Conservation (phyloP, 2,113 vertebrate species). For the Spea multiplicata region DNA sequence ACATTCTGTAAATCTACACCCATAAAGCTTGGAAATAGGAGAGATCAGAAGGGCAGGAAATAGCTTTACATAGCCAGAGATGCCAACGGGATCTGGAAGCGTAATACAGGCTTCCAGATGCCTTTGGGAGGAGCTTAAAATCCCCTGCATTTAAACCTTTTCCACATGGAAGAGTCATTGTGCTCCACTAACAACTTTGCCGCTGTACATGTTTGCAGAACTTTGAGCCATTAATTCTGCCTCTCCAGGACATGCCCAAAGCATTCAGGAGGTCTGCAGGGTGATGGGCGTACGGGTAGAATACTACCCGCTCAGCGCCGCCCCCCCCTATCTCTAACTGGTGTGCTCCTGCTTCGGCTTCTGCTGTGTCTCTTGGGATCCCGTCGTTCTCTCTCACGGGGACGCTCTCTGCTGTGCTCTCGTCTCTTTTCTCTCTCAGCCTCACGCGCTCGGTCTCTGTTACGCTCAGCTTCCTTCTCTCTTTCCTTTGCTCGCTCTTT, state of each 20-base stretch:
- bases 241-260: conserved; percentile 20
- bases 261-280: conserved; percentile 3
- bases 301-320: conserved; percentile 59
- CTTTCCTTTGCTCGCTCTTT: conserved; percentile 56
- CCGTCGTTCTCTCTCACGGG: conserved; percentile 64
- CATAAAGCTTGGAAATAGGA: conserved; percentile 28
- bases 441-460: conserved; percentile 58
- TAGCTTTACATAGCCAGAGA: conserved; percentile 4
- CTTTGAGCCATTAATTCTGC: conserved; percentile 4
- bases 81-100: conserved; percentile 1
- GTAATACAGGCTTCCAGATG: not conserved
- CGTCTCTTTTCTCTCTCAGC: conserved; percentile 51
- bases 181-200: not conserved
- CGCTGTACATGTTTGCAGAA: conserved; percentile 3
- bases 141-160: conserved; percentile 10
- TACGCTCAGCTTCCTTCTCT: conserved; percentile 57
- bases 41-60: not conserved
- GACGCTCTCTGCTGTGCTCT: conserved; percentile 54
- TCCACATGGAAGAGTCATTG: conserved; percentile 31
- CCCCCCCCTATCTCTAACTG: conserved; percentile 75
- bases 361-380: conserved; percentile 68
- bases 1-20: conserved; percentile 16
- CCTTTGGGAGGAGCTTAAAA: conserved; percentile 4
- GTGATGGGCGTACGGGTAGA: not conserved
- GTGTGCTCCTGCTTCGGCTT: conserved; percentile 78